These are phyloP conservation scores for Ornithoptera alexandrae DNA, from an alignment of 2,888 invertebrate species.

Conservation along the genomic window DNA sequence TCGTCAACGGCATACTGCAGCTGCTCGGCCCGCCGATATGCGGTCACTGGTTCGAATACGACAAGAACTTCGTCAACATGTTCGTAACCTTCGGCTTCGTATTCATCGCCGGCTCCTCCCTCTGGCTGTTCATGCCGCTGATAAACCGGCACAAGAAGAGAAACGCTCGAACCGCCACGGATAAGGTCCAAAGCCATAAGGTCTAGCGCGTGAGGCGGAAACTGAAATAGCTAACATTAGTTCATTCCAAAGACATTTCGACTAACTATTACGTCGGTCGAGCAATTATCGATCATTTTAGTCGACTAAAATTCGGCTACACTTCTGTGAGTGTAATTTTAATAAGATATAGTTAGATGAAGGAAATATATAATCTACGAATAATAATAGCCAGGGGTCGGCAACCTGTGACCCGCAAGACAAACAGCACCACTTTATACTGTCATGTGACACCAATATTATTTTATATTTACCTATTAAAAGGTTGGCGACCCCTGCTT, in stretches of 20 bases:
- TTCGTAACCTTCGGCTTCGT: conserved; percentile 88
- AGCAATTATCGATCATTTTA: not conserved
- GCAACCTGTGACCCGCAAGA: too few relatives aligned
- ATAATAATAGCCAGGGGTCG: too few relatives aligned
- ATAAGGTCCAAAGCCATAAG: conserved; percentile 6
- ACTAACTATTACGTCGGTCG: not conserved
- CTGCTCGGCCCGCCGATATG: conserved; percentile 90
- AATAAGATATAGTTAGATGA: too few relatives aligned
- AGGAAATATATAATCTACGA: too few relatives aligned
- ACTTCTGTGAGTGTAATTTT: too few relatives aligned
- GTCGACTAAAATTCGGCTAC: not conserved
- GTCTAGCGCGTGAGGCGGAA: not conserved
- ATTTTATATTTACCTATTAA: too few relatives aligned
- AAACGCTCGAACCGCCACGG: conserved; percentile 32
- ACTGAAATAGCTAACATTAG: not conserved
- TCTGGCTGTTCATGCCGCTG: conserved; percentile 89
- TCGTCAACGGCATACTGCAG: conserved; percentile 90
- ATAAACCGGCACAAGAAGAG: conserved; percentile 73
- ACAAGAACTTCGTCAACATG: conserved; percentile 83
- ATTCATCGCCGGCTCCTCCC: conserved; percentile 84
- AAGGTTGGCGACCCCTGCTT: too few relatives aligned
- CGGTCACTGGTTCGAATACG: conserved; percentile 84
- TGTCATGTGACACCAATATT: too few relatives aligned
- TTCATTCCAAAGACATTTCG: not conserved
- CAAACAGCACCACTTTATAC: too few relatives aligned